Base-by-base conservation (phyloP, 2,888 invertebrate genomes). In the Stratiomys singularior region DNA sequence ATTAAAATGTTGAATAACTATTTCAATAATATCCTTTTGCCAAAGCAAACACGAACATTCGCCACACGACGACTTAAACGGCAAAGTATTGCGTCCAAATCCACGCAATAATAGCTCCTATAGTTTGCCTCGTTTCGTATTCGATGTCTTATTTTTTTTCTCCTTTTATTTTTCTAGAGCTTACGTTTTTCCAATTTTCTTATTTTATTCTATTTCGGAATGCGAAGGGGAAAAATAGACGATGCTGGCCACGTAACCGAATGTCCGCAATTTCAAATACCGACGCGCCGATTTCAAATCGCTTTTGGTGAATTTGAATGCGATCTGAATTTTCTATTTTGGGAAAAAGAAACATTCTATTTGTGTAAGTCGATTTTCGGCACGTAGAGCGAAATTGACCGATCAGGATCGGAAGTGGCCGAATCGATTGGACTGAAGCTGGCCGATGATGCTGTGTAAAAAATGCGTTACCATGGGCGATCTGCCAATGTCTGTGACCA, bases 311-410 rank as follows among this genome's bases (percentile, higher is more conserved):
- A 15, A 13, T 47, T 77, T 76, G 76, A 71, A 79, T 77, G 78
- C 78, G 80, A 80, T 80, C 77, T 80, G 71, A 79, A 76, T 76
- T 67, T 77, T 80, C 81, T 81, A 81, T 81, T 81, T 81, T 79
- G 78, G 81, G 81, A 77, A 47, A 66, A 78, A 52, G 60, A 74
- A 76, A 76, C 78, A 79, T 58, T 80, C 81, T 81, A 81, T 81
- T 81, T 81, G 80, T 79, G 81, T 81, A 81, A 80, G 80, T 69
- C 77, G 5, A 25, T 64, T 44, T 76, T 63, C 27, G 23, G 74
- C 13, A 44, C 58, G 18, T 5, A 37, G 3, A 13, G 15, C 30
- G 58, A 28, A 11, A 28, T 52, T 13, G 5, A 47, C n/a, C 71
- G 71, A 52, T 46, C 25, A 30, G 11, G 21, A 4, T 15, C 66